A percentile compares a stretch with the other conserved stretches of the same genome.
phyloP scores from a whole-genome alignment of 2,113 vertebrate genomes.

The Thalassarche chlororhynchos region DNA sequence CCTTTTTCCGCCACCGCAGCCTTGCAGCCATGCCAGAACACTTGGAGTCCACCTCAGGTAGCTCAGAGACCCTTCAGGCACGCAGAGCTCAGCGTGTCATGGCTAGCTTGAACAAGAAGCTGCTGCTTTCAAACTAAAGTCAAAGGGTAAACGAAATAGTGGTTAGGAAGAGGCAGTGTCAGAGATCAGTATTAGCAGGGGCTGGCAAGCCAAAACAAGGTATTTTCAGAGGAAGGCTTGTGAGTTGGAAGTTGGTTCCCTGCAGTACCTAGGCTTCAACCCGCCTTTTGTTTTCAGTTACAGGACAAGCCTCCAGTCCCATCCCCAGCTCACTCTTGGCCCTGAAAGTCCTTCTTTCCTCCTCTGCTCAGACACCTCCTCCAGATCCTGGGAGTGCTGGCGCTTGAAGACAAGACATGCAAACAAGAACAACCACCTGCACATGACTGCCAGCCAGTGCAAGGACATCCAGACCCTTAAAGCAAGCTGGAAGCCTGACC shows the following conservation, averaged over 20 bases:
- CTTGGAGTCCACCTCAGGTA: neutral
- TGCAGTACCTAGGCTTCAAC: neutral
- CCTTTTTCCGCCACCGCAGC: fast-evolving
- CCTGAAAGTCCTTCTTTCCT: neutral
- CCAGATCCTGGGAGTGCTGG: neutral
- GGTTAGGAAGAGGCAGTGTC: neutral
- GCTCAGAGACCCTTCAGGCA: neutral
- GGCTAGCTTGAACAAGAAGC: neutral
- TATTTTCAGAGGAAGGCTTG: neutral
- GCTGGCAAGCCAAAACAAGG: neutral
- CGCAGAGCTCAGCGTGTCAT: neutral
- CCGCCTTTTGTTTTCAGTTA: neutral
- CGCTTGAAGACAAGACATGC: neutral
- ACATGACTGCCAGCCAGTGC: neutral
- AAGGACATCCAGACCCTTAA: neutral
- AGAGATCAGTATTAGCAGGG: neutral
- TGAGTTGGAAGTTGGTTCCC: neutral
- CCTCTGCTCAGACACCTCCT: neutral
- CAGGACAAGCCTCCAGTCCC: neutral
- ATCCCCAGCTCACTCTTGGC: neutral
- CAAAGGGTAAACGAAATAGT: neutral
- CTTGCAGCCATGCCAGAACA: neutral
- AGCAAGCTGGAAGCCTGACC: neutral
- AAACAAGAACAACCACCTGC: neutral
- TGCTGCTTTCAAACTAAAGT: neutral